Percentiles rank a stretch among this genome's conserved stretches.
Evolutionary conservation across 1,140 invertebrate species (phyloP).

Genomic region (Cotesia typhae): DNA sequence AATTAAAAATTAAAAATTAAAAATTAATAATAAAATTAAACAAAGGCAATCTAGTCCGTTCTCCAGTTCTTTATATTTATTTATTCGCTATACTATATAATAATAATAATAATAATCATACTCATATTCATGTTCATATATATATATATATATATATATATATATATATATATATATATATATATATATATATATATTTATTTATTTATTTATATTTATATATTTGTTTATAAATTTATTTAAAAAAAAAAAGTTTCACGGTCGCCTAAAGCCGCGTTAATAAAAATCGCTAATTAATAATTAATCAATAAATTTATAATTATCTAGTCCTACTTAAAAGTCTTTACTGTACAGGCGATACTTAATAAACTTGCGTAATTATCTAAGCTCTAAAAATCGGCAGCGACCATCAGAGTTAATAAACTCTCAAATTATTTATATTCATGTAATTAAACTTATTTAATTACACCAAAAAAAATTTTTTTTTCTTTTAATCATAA

Average conservation of each 20-base stretch:
- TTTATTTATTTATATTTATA: slow-evolving; percentile 49
- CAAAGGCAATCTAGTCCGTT: slow-evolving; percentile 58
- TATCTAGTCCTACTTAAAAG: slow-evolving; percentile 48
- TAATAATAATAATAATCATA: no score
- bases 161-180: slow-evolving; percentile 50
- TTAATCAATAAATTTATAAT: slow-evolving; percentile 22
- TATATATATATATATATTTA: slow-evolving; percentile 49
- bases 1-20: slow-evolving; percentile 34
- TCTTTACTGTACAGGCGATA: slow-evolving; percentile 59
- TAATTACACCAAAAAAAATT: no score
- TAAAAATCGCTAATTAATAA: slow-evolving; percentile 7
- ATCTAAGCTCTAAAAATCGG: slow-evolving; percentile 43
- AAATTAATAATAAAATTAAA: slow-evolving; percentile 23
- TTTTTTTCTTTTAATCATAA: no score
- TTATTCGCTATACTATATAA: slow-evolving; percentile 44
- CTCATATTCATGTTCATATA: slow-evolving; percentile 12
- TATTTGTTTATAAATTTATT: slow-evolving; percentile 31
- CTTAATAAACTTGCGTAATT: slow-evolving; percentile 36
- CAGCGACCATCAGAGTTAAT: slow-evolving; percentile 32
- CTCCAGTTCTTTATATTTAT: neutral
- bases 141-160: slow-evolving; percentile 42
- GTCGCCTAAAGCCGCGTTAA: neutral
- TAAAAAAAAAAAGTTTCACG: neutral
- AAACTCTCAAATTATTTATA: no score
- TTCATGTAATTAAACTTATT: no score